Base-by-base conservation (phyloP, 2,797 vertebrate genomes). In the Myotis daubentonii region DNA sequence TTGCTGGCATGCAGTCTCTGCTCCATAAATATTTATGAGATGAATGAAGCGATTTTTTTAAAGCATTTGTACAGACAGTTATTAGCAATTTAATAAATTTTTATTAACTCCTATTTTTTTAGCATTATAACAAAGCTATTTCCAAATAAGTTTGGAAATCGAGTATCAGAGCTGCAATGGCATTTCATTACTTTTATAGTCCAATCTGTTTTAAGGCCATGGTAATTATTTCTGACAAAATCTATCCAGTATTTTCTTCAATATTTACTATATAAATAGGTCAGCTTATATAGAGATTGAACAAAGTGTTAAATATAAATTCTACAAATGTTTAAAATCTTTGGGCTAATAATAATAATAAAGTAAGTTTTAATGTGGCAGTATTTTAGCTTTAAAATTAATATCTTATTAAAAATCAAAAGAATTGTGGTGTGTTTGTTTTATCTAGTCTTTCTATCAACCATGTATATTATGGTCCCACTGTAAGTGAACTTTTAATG, bases 321-420 rank as follows among this genome's bases (percentile, higher is more conserved):
- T 92, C 49, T 91, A 57, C 2, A 76, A 38, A 87, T 79, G 38
- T 91, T 83, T 82, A 90, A 12, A 15, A 80, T 89, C 41, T 85
- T 95, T 87, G 28, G 23, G 15, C 11, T 51, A 71, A 66, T 88
- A 81, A 53, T 88, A 81, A 53, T 76, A 57, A n/a, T 53, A 76
- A 93, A 89, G 8, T 68, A 83, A 72, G 4, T 17, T 53, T 25
- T 80, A 33, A 75, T 89, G 23, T 82, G 13, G 70, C 6, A 71
- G 38, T 91, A 66, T 79, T 91, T 89, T 97, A 72, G 20, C 72
- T 47, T 87, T 85, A 96, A 90, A 90, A 85, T 51, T 82, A 86
- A 49, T 86, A 75, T 19, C 22, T 65, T 92, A 72, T 44, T 83
- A 79, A 87, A 86, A 92, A 92, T 55, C 68, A 87, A 84, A 93